Percentiles rank a stretch among this genome's conserved stretches.
phyloP scores from a whole-genome alignment of 2,113 vertebrate species.

The Catharus fuscescens region DNA sequence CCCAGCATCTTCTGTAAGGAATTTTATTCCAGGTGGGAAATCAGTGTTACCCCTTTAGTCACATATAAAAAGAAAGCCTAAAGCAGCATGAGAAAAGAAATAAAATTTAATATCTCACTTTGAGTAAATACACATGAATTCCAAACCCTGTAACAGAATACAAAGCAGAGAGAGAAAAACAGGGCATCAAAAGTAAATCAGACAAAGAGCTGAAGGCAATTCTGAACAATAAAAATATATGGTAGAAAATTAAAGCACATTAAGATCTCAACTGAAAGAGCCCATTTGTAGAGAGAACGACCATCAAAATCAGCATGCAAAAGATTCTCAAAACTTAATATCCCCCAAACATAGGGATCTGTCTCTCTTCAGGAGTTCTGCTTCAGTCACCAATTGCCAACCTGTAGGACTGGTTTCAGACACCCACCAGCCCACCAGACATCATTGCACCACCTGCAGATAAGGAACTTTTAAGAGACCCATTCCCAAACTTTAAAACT shows the following conservation, averaged over 20 bases:
- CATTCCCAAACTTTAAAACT: background rate
- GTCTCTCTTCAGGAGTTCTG: background rate
- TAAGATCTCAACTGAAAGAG: background rate
- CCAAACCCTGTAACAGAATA: background rate
- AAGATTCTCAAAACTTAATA: background rate
- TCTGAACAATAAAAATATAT: slow-evolving; percentile 30
- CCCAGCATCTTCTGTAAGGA: background rate
- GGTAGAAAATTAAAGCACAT: background rate
- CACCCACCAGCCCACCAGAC: background rate
- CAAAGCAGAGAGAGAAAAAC: background rate
- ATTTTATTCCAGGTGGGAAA: background rate
- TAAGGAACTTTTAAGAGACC: background rate
- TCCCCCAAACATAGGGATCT: background rate
- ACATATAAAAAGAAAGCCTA: background rate
- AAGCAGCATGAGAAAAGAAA: slow-evolving; percentile 1
- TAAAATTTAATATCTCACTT: background rate
- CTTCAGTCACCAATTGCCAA: background rate
- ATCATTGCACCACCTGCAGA: background rate
- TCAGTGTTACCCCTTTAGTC: background rate
- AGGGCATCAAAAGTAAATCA: background rate
- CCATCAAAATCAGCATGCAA: background rate
- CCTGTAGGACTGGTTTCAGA: background rate
- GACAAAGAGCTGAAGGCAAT: background rate
- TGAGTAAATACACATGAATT: slow-evolving; percentile 15
- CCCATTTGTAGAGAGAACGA: background rate